Percentiles rank a stretch among this genome's conserved stretches.
These are phyloP conservation scores for Bothrops alternatus DNA, from an alignment of 2,797 vertebrate species.

Conservation along the genomic window DNA sequence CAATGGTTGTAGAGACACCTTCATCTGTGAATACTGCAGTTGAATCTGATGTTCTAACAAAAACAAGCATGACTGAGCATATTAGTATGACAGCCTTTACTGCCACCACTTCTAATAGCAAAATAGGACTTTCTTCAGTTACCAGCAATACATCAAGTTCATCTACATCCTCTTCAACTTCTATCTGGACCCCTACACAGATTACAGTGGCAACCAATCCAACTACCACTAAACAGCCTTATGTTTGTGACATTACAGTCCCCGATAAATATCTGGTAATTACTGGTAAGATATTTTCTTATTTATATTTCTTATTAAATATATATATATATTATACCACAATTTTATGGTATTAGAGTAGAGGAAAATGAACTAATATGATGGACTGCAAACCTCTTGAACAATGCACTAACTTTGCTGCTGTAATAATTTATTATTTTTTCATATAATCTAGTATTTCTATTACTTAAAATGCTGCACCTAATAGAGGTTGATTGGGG, in stretches of 20 bases:
- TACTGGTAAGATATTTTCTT: conserved; percentile 78
- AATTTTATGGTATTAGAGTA: background rate
- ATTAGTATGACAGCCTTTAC: background rate
- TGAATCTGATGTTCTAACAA: conserved; percentile 25
- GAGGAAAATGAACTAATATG: background rate
- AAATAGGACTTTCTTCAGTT: conserved; percentile 9
- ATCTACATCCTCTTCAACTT: conserved; percentile 53
- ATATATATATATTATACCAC: background rate
- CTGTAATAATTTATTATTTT: background rate
- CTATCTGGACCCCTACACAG: conserved; percentile 48
- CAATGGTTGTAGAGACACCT: background rate
- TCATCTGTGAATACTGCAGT: background rate
- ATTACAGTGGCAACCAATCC: conserved; percentile 58
- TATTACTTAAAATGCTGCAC: background rate
- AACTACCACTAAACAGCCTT: conserved; percentile 73
- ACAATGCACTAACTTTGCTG: background rate
- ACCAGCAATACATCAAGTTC: conserved; percentile 54
- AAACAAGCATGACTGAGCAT: background rate
- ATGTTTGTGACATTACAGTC: conserved; percentile 86
- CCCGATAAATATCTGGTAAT: conserved; percentile 87
- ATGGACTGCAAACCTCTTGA: background rate
- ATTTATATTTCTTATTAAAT: background rate
- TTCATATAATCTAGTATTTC: background rate
- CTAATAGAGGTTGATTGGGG: background rate
- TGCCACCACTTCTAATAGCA: conserved; percentile 46